Percentiles rank a stretch among this genome's conserved stretches.
phyloP scores from a whole-genome alignment of 2,113 vertebrate species.

The Rhombomys opimus region DNA sequence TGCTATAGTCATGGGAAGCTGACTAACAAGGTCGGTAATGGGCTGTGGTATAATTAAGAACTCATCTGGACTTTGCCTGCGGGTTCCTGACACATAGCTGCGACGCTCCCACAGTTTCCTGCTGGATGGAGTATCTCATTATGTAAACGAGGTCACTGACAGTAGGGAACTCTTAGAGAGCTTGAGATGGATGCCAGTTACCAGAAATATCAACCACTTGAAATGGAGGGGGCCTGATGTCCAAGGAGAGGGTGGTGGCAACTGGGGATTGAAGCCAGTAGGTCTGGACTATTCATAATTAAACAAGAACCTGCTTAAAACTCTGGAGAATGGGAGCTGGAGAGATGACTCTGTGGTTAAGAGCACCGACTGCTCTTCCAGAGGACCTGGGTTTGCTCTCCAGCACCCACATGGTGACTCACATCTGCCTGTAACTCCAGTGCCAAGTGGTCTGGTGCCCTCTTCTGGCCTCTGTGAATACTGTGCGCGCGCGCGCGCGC shows the following conservation, averaged over 20 bases:
- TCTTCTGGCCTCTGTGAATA: neutral
- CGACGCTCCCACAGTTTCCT: neutral
- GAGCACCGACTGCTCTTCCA: neutral
- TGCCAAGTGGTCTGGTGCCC: neutral
- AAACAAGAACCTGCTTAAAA: neutral
- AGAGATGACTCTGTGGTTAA: neutral
- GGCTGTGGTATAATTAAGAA: neutral
- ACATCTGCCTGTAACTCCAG: neutral
- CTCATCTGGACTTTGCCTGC: neutral
- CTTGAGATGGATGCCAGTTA: neutral
- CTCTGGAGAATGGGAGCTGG: neutral
- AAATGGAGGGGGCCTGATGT: neutral
- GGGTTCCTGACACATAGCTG: neutral
- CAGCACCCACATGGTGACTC: neutral
- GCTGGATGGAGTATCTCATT: neutral
- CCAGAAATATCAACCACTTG: neutral
- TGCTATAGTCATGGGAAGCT: neutral
- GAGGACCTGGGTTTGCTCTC: neutral
- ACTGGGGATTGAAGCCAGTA: neutral
- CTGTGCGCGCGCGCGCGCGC: no score
- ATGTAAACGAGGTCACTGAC: neutral
- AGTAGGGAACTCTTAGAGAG: neutral
- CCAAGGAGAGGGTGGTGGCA: neutral
- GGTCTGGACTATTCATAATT: neutral
- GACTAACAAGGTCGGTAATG: neutral